These are phyloP conservation scores for Raja brachyura DNA, from an alignment of 2,113 vertebrate genomes.

Conservation along the genomic window DNA sequence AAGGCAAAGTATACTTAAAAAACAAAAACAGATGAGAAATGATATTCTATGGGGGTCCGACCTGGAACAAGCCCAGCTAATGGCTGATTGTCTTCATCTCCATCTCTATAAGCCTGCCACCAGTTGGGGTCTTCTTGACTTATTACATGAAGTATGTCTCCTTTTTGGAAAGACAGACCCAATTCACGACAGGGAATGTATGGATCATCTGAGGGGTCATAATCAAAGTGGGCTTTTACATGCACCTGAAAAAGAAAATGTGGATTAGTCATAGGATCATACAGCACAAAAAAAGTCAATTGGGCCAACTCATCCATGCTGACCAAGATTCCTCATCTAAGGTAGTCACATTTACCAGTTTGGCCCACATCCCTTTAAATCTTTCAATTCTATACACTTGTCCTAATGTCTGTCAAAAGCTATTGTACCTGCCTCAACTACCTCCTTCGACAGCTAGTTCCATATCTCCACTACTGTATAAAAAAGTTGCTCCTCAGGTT, in stretches of 20 bases:
- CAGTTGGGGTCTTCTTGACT: slow-evolving; percentile 94
- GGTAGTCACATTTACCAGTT: too few species aligned
- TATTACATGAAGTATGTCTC: slow-evolving; percentile 91
- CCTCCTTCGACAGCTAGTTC: too few species aligned
- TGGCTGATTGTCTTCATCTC: slow-evolving; percentile 87
- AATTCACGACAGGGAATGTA: slow-evolving; percentile 89
- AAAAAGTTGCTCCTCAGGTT: too few species aligned
- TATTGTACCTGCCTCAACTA: too few species aligned
- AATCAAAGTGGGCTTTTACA: slow-evolving; percentile 86
- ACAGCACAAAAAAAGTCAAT: too few species aligned
- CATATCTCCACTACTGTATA: too few species aligned
- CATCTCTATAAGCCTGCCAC: slow-evolving; percentile 96
- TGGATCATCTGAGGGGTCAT: slow-evolving; percentile 88
- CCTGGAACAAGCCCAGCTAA: slow-evolving; percentile 91
- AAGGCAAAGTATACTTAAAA: not conserved
- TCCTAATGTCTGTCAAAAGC: too few species aligned
- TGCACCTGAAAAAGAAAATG: slow-evolving; percentile 69
- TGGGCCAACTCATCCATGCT: too few species aligned
- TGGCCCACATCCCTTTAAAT: too few species aligned
- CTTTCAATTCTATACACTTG: too few species aligned
- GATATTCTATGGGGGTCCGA: slow-evolving; percentile 44
- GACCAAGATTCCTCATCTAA: too few species aligned
- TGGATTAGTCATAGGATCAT: not conserved
- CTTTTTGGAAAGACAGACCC: slow-evolving; percentile 87
- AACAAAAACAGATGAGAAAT: not conserved